A percentile compares a stretch with the other conserved stretches of the same genome.
phyloP scores from a whole-genome alignment of 1,140 invertebrate genomes.

The Potamilus streckersoni region DNA sequence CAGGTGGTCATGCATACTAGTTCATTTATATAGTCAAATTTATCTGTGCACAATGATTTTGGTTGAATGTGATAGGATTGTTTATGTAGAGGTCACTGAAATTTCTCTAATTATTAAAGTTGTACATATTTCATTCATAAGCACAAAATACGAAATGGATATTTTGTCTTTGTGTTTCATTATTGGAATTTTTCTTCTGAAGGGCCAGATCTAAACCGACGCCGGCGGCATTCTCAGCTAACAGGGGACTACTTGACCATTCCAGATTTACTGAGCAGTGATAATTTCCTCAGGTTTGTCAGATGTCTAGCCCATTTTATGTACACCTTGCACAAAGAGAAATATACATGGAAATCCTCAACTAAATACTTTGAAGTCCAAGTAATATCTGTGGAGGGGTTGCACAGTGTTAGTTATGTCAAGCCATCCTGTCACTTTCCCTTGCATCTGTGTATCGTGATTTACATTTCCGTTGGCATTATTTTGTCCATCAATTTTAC shows the following conservation, averaged over 20 bases:
- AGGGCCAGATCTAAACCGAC: slow-evolving; percentile 16
- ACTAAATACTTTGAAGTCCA: too few relatives aligned
- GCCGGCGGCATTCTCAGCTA: slow-evolving; percentile 2
- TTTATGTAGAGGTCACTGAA: background rate
- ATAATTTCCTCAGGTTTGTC: slow-evolving; percentile 14
- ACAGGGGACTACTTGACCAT: slow-evolving; percentile 11
- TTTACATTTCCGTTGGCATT: too few relatives aligned
- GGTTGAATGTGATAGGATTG: background rate
- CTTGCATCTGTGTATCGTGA: too few relatives aligned
- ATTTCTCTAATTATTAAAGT: background rate
- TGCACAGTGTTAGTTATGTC: too few relatives aligned
- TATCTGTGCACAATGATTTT: background rate
- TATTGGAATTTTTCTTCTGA: background rate
- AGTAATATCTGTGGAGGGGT: too few relatives aligned
- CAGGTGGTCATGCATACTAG: too few relatives aligned
- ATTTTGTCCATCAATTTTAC: too few relatives aligned
- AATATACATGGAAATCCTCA: too few relatives aligned
- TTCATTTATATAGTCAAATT: too few relatives aligned
- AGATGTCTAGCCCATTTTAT: background rate
- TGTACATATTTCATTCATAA: background rate
- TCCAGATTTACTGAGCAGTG: slow-evolving; percentile 20
- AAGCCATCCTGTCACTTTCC: too few relatives aligned
- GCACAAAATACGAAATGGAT: background rate
- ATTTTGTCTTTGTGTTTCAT: slow-evolving; percentile 6
- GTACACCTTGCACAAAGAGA: too few relatives aligned